Conservation (phyloP, 2,888 invertebrate species). For the Hirtodrosophila duncani region DNA sequence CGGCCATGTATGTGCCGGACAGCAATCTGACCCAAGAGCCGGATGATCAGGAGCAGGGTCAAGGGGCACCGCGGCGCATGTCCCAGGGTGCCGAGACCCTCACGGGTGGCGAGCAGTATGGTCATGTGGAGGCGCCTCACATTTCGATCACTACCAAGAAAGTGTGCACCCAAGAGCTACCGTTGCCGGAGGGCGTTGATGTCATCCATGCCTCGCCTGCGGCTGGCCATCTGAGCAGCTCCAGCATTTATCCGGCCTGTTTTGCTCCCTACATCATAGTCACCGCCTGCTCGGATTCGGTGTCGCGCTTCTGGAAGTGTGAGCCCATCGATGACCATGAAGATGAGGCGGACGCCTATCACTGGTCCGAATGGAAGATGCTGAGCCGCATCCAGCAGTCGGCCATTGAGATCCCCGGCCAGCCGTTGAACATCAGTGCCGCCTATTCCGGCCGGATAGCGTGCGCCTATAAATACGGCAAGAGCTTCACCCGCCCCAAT, state of each 20-base stretch:
- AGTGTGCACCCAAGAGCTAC: conserved; percentile 93
- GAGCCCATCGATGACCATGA: conserved; percentile 75
- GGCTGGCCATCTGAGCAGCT: conserved; percentile 97
- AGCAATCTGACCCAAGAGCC: conserved; percentile 91
- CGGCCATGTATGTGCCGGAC: conserved; percentile 94
- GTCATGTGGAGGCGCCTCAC: conserved; percentile 80
- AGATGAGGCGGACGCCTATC: conserved; percentile 78
- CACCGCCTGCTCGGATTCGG: conserved; percentile 96
- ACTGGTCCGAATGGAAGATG: conserved; percentile 95
- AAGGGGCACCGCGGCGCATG: conserved; percentile 54
- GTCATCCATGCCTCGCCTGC: conserved; percentile 96
- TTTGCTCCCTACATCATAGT: conserved; percentile 97
- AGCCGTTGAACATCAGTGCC: conserved; percentile 94
- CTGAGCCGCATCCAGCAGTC: conserved; percentile 84
- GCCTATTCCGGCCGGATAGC: conserved; percentile 98
- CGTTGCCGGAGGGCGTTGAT: conserved; percentile 92
- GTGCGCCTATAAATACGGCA: conserved; percentile 96
- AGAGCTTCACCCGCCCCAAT: conserved; percentile 90
- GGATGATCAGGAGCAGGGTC: conserved; percentile 79
- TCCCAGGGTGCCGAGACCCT: conserved; percentile 66
- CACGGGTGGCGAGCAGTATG: conserved; percentile 64
- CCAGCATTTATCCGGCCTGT: conserved; percentile 99
- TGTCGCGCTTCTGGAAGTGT: conserved; percentile 91
- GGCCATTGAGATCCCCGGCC: conserved; percentile 86
- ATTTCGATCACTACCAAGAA: conserved; percentile 93